phyloP scores from a whole-genome alignment of 2,797 vertebrate species.

The Merluccius polli region DNA sequence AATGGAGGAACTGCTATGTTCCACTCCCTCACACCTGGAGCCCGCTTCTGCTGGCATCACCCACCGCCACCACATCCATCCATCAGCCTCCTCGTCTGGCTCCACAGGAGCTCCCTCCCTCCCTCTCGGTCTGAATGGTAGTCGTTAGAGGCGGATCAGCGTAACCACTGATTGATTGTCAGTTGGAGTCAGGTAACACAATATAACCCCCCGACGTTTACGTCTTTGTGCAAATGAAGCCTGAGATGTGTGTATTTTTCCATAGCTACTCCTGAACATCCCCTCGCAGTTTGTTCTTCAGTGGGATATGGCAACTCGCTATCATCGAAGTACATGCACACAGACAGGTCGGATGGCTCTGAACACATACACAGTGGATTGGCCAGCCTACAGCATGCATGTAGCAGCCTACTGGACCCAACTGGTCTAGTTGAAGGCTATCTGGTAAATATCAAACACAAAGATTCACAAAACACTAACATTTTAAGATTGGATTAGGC shows the following conservation, averaged over 20 bases:
- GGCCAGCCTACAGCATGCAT: not conserved
- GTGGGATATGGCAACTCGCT: not conserved
- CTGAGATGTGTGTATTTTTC: not conserved
- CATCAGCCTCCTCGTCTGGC: conserved; percentile 11
- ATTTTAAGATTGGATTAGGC: not conserved
- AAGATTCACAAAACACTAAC: not conserved
- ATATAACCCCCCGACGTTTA: not conserved
- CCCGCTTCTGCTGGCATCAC: conserved; percentile 15
- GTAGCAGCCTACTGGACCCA: not conserved
- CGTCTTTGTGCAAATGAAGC: not conserved
- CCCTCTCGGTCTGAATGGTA: not conserved
- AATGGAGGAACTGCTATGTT: conserved; percentile 16
- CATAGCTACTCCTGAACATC: not conserved
- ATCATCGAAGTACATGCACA: not conserved
- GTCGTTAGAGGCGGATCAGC: not conserved
- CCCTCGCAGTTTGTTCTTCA: not conserved
- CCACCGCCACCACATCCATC: conserved; percentile 16
- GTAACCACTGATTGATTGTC: conserved; percentile 2
- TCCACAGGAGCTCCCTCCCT: not conserved
- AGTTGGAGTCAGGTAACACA: not conserved
- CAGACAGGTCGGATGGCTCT: not conserved
- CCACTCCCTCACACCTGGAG: conserved; percentile 31
- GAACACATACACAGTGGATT: not conserved
- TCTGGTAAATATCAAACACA: not conserved
- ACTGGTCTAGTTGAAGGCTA: not conserved